Percentiles rank a stretch among this genome's conserved stretches.
These are phyloP conservation scores for Kryptolebias marmoratus DNA, from an alignment of 2,113 vertebrate species.

Conservation along the genomic window DNA sequence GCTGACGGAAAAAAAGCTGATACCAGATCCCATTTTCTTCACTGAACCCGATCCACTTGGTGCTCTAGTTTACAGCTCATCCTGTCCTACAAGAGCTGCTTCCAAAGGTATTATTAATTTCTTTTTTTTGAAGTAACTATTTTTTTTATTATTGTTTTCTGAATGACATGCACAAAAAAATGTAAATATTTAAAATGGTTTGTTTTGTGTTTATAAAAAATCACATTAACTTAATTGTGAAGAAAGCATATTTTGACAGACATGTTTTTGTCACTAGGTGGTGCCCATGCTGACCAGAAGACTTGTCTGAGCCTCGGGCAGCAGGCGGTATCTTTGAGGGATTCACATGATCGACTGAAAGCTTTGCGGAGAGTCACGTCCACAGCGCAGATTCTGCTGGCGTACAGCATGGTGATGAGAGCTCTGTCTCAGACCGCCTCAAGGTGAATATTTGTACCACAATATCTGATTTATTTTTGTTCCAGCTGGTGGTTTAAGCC, in stretches of 20 bases:
- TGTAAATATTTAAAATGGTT: no score
- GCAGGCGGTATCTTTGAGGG: conserved; percentile 79
- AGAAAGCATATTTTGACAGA: no score
- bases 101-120: conserved; percentile 63
- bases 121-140: background rate
- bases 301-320: conserved; percentile 79
- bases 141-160: background rate
- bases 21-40: conserved; percentile 83
- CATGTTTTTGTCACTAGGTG: conserved; percentile 48
- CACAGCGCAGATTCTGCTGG: conserved; percentile 83
- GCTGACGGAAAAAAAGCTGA: conserved; percentile 80
- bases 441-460: conserved; percentile 58
- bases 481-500: conserved; percentile 13
- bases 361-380: conserved; percentile 80
- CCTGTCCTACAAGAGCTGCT: conserved; percentile 34
- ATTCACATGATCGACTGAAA: conserved; percentile 81
- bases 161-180: no score
- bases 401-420: conserved; percentile 84
- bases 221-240: no score
- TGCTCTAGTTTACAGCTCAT: conserved; percentile 67
- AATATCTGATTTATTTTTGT: background rate
- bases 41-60: conserved; percentile 82
- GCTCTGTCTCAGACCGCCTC: conserved; percentile 81
- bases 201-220: no score
- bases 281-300: conserved; percentile 67